Evolutionary conservation across 2,113 vertebrate species (phyloP).

Genomic region (Potamarius usumacintae): DNA sequence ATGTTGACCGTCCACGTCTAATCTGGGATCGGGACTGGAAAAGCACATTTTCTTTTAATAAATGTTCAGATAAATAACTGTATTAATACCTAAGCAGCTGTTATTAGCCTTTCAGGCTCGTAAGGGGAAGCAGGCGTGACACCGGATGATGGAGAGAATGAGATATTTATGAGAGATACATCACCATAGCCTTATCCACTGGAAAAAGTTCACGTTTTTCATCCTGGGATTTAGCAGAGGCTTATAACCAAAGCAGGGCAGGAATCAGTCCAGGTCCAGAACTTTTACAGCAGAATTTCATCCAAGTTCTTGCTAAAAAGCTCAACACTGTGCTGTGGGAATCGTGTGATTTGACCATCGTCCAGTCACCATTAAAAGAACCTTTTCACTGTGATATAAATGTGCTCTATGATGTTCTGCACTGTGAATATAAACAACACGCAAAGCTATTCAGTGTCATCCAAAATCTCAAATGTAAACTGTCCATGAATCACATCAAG

Average conservation of each 20-base stretch:
- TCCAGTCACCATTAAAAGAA: background rate
- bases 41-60: slow-evolving; percentile 1
- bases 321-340: background rate
- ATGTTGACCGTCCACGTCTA: slow-evolving; percentile 16
- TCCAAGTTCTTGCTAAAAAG: background rate
- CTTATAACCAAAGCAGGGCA: background rate
- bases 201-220: no score
- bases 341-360: background rate
- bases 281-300: background rate
- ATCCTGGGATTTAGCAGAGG: background rate
- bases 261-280: background rate
- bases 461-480: background rate
- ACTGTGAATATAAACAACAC: background rate
- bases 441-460: background rate
- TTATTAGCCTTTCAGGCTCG: background rate
- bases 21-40: background rate
- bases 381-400: background rate
- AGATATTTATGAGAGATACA: background rate
- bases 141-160: background rate
- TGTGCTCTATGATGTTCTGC: background rate
- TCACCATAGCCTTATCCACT: background rate
- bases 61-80: background rate
- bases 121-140: background rate
- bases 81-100: background rate
- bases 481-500: background rate